A percentile compares a stretch with the other conserved stretches of the same genome.
These are phyloP conservation scores for Progne subis DNA, from an alignment of 2,113 vertebrate species.

Conservation along the genomic window DNA sequence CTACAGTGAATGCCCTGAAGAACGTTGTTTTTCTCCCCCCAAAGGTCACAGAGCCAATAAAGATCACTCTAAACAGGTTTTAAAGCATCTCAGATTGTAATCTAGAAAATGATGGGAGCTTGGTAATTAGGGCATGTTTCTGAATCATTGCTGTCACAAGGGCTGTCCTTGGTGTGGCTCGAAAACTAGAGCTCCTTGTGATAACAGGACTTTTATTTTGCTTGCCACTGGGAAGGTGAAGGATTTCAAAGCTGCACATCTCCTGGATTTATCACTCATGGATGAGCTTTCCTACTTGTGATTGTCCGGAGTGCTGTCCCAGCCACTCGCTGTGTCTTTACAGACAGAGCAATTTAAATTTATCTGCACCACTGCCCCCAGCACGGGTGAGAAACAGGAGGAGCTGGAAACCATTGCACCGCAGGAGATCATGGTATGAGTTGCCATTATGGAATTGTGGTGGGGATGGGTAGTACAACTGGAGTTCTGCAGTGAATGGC, in stretches of 20 bases:
- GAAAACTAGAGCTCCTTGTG: background rate
- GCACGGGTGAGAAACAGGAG: background rate
- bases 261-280: background rate
- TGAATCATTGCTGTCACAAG: constrained; percentile 45
- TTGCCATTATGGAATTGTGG: background rate
- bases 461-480: background rate
- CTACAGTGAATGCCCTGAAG: constrained; percentile 6
- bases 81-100: constrained; percentile 43
- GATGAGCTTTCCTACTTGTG: background rate
- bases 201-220: background rate
- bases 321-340: rapidly evolving
- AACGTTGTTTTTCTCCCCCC: background rate
- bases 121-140: constrained; percentile 35
- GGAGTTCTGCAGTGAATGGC: background rate
- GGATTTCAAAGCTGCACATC: background rate
- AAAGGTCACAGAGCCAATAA: constrained; percentile 14
- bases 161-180: background rate
- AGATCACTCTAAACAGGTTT: constrained; percentile 18
- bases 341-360: background rate
- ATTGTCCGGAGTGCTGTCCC: background rate
- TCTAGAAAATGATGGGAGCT: constrained; percentile 35
- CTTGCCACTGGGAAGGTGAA: background rate
- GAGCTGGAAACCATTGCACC: background rate
- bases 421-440: background rate
- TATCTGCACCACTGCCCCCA: background rate